phyloP scores from a whole-genome alignment of 2,797 vertebrate species.

The Eulemur mongoz region DNA sequence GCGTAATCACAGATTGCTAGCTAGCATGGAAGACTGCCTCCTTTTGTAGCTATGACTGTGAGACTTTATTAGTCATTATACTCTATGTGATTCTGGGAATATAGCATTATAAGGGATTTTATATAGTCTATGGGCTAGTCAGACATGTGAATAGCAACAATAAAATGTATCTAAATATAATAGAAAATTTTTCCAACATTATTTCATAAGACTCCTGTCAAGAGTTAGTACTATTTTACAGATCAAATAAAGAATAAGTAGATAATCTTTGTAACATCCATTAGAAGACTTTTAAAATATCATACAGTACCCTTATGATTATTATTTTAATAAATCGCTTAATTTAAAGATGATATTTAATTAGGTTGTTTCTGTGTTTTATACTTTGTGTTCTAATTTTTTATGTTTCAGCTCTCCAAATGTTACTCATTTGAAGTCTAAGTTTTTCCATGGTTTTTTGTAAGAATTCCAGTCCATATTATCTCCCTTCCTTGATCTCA shows the following conservation, averaged over 20 bases:
- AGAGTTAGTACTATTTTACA: background rate
- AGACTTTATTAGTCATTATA: background rate
- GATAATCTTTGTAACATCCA: background rate
- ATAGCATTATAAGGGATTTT: background rate
- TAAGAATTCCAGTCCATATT: background rate
- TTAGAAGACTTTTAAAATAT: background rate
- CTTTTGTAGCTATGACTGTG: background rate
- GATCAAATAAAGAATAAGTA: background rate
- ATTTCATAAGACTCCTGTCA: background rate
- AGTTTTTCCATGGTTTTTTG: background rate
- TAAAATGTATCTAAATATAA: background rate
- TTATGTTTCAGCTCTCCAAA: background rate
- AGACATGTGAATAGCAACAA: background rate
- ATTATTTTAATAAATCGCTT: background rate
- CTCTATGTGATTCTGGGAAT: background rate
- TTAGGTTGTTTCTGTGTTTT: background rate
- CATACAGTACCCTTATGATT: background rate
- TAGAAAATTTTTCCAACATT: background rate
- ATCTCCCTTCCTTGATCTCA: background rate
- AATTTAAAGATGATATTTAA: constrained; percentile 20
- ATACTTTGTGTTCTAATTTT: background rate
- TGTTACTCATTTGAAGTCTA: background rate
- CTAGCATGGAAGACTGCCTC: background rate
- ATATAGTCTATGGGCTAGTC: background rate
- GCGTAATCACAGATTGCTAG: background rate